Evolutionary conservation across 2,797 vertebrate genomes (phyloP), one percentile per base, ranked within the genome.

Genomic region (Microctenopoma steveboyesi): DNA sequence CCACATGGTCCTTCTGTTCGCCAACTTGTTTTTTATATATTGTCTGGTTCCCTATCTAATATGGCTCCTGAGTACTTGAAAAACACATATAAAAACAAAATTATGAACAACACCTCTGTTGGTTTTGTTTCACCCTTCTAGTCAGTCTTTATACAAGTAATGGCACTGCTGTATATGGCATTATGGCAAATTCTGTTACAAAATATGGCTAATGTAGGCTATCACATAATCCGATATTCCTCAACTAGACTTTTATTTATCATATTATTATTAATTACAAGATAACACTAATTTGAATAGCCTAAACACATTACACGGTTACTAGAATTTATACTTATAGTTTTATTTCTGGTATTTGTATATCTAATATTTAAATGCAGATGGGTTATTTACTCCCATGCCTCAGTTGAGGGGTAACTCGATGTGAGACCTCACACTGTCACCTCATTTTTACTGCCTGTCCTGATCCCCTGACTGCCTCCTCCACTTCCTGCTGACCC

Each of bases 391-490:
- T 85, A 72, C 53, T 79, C 73, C 76, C 68, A 78, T 73, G 54
- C 28, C 54, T 71, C 37, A 63, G 37, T 74, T 78, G 64, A 81
- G 79, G 67, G 55, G 45, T 83, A 74, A 80, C 76, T 86, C 75
- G 64, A 83, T 72, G 64, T 77, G 79, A 86, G 39, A 79, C 76
- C 82, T 94, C 91, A 96, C 91, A 97, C 96, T 0, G 96, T 98
- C 86, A 97, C 96, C 91, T 97, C 96, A 54, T 96, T 97, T 93
- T 97, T 97, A 91, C 96, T 97, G 59, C 96, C 96, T 0, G 96
- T 97, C 81, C 95, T 95, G 87, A 96, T 93, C 57, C 95, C 96
- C 87, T 96, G 96, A 65, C 93, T 96, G 49, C 92, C 92, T 80
- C 91, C 93, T 81, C 81, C 92, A 59, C 87, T 94, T 86, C 86